Evolutionary conservation across 2,113 vertebrate genomes (phyloP).

Genomic region (Cavia porcellus): DNA sequence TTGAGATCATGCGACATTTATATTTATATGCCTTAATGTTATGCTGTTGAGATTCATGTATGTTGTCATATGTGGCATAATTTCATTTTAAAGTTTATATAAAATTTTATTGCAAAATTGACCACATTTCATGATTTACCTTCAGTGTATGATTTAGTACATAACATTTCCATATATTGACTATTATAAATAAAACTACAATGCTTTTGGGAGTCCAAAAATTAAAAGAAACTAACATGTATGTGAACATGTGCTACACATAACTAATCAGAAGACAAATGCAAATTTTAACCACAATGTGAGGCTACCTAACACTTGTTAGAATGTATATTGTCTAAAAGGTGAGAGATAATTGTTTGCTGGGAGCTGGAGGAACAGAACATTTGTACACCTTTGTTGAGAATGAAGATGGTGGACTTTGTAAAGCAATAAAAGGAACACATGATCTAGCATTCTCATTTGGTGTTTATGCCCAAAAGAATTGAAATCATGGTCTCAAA

Average conservation of each 20-base stretch:
- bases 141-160: neutral
- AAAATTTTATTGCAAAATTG: neutral
- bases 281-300: neutral
- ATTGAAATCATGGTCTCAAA: neutral
- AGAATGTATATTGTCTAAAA: neutral
- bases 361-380: neutral
- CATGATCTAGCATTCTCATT: neutral
- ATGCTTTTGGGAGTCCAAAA: neutral
- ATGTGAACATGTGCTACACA: neutral
- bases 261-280: neutral
- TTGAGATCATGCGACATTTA: neutral
- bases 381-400: neutral
- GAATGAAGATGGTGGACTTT: neutral
- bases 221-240: neutral
- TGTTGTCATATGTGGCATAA: neutral
- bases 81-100: neutral
- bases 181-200: neutral
- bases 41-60: neutral
- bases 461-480: neutral
- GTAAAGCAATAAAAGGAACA: neutral
- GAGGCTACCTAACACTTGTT: neutral
- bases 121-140: neutral
- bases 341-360: neutral
- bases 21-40: neutral
- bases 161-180: neutral